phyloP scores from a whole-genome alignment of 2,888 invertebrate species.

The Alviniconcha strummeri region DNA sequence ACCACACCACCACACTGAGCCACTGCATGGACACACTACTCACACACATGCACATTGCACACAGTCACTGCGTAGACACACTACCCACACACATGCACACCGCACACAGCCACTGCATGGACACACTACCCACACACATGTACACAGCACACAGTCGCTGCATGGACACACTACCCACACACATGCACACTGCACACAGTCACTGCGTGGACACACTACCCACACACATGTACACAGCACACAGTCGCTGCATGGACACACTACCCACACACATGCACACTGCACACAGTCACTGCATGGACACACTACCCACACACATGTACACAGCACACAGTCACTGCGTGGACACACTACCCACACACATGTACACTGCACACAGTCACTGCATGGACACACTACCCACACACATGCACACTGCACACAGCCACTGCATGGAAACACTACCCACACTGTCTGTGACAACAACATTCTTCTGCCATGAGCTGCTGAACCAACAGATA shows the following conservation, averaged over 20 bases:
- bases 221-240: not conserved
- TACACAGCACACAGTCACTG: not conserved
- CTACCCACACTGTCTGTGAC: no score
- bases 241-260: not conserved
- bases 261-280: not conserved
- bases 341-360: not conserved
- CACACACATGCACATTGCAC: not conserved
- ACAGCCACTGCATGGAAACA: no score
- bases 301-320: not conserved
- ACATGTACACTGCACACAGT: not conserved
- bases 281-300: no score
- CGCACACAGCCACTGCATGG: not conserved
- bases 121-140: not conserved
- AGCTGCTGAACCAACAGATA: no score
- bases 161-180: not conserved
- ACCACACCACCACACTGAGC: not conserved
- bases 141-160: not conserved
- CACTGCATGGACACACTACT: not conserved
- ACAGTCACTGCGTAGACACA: not conserved
- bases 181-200: not conserved
- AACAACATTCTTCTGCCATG: no score
- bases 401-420: no score
- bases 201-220: not conserved
- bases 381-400: no score
- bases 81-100: not conserved